Evolutionary conservation across 2,888 invertebrate species (phyloP), one percentile per base, ranked within the genome.

Genomic region (Coelogynopora nodosa): DNA sequence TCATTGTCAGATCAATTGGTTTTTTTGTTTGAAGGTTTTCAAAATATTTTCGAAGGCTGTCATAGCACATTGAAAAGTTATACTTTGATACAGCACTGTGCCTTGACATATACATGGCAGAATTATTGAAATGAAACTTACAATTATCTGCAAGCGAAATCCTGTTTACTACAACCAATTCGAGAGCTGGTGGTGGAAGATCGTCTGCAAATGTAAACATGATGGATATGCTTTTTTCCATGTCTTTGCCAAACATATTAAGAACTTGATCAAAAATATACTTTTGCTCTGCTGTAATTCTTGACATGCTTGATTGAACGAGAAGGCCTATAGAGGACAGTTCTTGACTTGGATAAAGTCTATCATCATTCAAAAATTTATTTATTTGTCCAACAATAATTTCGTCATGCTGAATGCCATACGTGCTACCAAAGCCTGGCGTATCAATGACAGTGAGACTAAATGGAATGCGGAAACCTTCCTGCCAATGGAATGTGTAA

Each of bases 121-220:
- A 29, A 13, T 82, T 82, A 28, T 82, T 82, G 31, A 82, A 82
- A 26, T 0, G 23, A 23, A 82, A 18, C 23, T n/a, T 30, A 10
- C 5, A 23, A 0, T 82, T 13, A 23, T 82, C 30, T 13, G 82
- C n/a, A 10, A 82, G 27, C 18, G 5, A 18, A 49, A 49, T 49
- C n/a, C n/a, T 1, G 28, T 18, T 28, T 82, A 23, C 23, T 13
- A 27, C 0, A 0, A 82, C 23, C 23, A 28, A 26, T 30, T 29
- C 26, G 27, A 82, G 82, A 13, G 82, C 82, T 30, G 29, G 82
- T 0, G 82, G 82, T 18, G 0, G 1, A 1, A 27, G 29, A 1
- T 23, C n/a, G 28, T 82, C 82, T 0, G 82, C 82, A 13, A 82
- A 82, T 0, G 82, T 82, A 28, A 82, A 30, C 0, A 82, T 30